Evolutionary conservation across 2,797 vertebrate genomes (phyloP), one percentile per base, ranked within the genome.

Genomic region (Botia kubotai): DNA sequence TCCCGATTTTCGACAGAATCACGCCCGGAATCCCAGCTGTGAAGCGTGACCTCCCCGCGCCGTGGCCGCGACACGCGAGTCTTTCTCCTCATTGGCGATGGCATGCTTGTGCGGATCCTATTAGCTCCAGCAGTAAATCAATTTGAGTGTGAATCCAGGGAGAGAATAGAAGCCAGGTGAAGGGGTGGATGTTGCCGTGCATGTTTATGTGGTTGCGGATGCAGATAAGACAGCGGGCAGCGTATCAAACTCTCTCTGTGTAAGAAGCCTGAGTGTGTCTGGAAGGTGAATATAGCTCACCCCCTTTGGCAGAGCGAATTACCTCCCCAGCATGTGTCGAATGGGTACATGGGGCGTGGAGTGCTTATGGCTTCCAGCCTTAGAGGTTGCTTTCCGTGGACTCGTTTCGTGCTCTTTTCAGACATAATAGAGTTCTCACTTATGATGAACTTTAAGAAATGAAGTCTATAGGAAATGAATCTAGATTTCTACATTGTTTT

Each of bases 71-170:
- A 50, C 66, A 78, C 29, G 55, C 13, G 0, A 78, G 55, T 70
- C 76, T 70, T 55, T 77, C 60, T 63, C 26, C 36, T 69, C 66
- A 29, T 58, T 77, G 75, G 52, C 58, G 57, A 58, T 58, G 53
- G 66, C 66, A 77, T 5, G 36, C 75, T 69, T 60, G 66, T 57
- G 23, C 7, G 7, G 55, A 78, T 78, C 53, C 66, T 78, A 78
- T 78, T 62, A 78, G 55, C 67, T 78, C 53, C 55, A 60, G 76
- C 55, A 60, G 76, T 78, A 78, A 78, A 78, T 78, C 76, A 78
- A 78, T 78, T 60, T 78, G 76, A 60, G 66, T 60, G 76, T 78
- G 76, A 78, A 78, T 78, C 66, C 39, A 48, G 39, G 3, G 66
- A 77, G 75, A 70, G 76, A 70, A 68, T 55, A 70, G 17, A 21